Conservation (phyloP, 2,113 vertebrate genomes). For the Saccopteryx bilineata region DNA sequence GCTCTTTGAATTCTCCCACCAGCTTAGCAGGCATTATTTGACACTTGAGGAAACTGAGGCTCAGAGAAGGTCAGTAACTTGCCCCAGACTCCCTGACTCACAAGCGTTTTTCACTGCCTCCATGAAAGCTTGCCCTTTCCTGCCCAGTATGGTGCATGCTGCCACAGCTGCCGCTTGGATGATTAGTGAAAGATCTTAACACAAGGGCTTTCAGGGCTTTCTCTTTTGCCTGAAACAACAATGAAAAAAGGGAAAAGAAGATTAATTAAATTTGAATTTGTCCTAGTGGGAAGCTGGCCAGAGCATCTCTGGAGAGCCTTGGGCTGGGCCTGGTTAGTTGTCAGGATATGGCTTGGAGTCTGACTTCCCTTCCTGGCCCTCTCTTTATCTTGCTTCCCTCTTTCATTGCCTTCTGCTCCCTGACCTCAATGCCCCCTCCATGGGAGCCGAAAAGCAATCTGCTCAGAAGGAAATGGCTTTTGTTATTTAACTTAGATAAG, state of each 20-base stretch:
- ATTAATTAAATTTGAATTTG: slow-evolving; percentile 72
- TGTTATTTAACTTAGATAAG: slow-evolving; percentile 52
- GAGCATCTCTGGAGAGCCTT: slow-evolving; percentile 69
- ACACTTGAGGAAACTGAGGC: slow-evolving; percentile 30
- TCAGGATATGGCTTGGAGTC: slow-evolving; percentile 76
- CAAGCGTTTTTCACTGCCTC: not conserved
- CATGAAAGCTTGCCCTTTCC: not conserved
- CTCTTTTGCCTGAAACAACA: slow-evolving; percentile 56
- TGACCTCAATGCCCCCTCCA: slow-evolving; percentile 60
- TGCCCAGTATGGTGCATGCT: not conserved
- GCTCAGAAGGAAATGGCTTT: slow-evolving; percentile 73
- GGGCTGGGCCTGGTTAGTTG: slow-evolving; percentile 8
- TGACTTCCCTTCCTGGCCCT: slow-evolving; percentile 68
- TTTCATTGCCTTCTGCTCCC: slow-evolving; percentile 73
- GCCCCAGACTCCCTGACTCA: not conserved
- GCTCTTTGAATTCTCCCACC: slow-evolving; percentile 18
- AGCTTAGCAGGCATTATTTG: not conserved
- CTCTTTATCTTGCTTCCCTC: slow-evolving; percentile 69
- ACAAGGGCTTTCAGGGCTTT: not conserved
- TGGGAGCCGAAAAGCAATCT: slow-evolving; percentile 57
- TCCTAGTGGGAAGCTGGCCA: slow-evolving; percentile 75
- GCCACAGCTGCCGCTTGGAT: not conserved
- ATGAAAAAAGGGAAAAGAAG: slow-evolving; percentile 50
- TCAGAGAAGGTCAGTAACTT: slow-evolving; percentile 27
- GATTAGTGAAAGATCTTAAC: slow-evolving; percentile 16